phyloP scores from a whole-genome alignment of 2,797 vertebrate genomes.

The Poecile montanus region DNA sequence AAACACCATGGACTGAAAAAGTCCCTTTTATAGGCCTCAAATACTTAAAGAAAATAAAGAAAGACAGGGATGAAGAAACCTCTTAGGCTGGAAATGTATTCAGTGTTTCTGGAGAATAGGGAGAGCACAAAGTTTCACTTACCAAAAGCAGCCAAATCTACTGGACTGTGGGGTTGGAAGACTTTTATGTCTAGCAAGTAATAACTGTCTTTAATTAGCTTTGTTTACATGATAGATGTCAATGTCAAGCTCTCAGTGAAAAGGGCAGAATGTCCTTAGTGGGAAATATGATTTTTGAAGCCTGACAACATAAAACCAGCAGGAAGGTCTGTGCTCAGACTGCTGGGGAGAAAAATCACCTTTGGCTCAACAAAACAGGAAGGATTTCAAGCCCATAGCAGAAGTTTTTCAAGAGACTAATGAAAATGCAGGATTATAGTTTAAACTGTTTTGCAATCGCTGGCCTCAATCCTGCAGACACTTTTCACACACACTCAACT shows the following conservation, averaged over 20 bases:
- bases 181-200: neutral
- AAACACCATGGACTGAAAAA: neutral
- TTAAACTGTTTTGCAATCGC: conserved; percentile 15
- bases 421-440: conserved; percentile 37
- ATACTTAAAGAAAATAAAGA: neutral
- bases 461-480: conserved; percentile 12
- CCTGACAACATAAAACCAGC: neutral
- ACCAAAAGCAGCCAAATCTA: neutral
- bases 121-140: neutral
- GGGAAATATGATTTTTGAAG: conserved; percentile 16
- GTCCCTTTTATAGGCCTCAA: neutral
- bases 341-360: conserved; percentile 30
- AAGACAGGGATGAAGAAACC: neutral
- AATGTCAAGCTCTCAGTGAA: neutral
- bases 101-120: neutral
- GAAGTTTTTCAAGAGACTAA: conserved; percentile 30
- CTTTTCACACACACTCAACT: neutral
- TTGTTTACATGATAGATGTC: neutral
- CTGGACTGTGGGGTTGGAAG: neutral
- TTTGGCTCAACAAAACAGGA: conserved; percentile 15
- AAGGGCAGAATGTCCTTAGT: neutral
- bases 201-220: neutral
- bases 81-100: neutral
- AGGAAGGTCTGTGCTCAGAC: neutral
- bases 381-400: conserved; percentile 6